Percentiles rank a stretch among this genome's conserved stretches.
Conservation (phyloP, 2,888 invertebrate genomes). For the Ophraella communa region DNA sequence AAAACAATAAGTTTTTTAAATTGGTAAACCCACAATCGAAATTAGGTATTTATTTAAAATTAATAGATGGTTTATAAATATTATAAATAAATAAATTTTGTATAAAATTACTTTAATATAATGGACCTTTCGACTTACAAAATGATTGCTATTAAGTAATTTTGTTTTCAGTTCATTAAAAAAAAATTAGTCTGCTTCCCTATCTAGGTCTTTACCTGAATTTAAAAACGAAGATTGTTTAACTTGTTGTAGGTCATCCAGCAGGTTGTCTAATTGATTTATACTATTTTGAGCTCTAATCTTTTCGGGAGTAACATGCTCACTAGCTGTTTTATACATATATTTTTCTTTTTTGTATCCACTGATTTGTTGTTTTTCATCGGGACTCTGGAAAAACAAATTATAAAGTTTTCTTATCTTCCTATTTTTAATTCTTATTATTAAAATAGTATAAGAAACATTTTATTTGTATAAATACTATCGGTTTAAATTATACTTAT, state of each 20-base stretch:
- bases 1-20: too few relatives aligned
- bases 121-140: too few relatives aligned
- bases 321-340: constrained; percentile 50
- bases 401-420: constrained; percentile 3
- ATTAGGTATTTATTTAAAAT: too few relatives aligned
- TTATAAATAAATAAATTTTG: too few relatives aligned
- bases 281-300: constrained; percentile 66
- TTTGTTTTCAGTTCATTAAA: too few relatives aligned
- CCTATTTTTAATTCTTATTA: constrained; percentile 8
- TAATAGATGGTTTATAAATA: too few relatives aligned
- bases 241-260: constrained; percentile 73
- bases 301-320: constrained; percentile 50
- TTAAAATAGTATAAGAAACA: background rate
- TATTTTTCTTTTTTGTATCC: constrained; percentile 58
- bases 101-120: too few relatives aligned
- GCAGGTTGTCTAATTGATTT: constrained; percentile 75
- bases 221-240: constrained; percentile 52
- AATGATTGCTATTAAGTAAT: too few relatives aligned
- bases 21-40: too few relatives aligned
- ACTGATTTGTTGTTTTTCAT: constrained; percentile 55
- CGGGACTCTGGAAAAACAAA: constrained; percentile 54
- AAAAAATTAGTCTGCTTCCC: too few relatives aligned
- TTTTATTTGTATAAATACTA: too few relatives aligned
- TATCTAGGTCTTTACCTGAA: constrained; percentile 48
- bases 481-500: too few relatives aligned